A percentile compares a stretch with the other conserved stretches of the same genome.
phyloP scores from a whole-genome alignment of 2,113 vertebrate species.

The Proteles cristata region DNA sequence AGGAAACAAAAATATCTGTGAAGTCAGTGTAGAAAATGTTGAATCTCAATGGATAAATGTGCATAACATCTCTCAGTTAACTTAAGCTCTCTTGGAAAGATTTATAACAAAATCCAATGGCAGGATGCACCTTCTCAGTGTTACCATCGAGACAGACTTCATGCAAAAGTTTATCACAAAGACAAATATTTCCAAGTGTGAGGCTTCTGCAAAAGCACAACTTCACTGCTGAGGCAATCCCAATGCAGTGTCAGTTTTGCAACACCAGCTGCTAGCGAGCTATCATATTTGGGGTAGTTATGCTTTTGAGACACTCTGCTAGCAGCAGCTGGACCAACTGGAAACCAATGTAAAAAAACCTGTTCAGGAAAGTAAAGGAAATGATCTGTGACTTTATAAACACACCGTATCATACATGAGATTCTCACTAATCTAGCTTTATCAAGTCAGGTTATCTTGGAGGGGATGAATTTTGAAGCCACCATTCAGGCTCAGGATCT shows the following conservation, averaged over 20 bases:
- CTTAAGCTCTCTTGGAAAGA: constrained; percentile 35
- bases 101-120: not conserved
- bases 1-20: not conserved
- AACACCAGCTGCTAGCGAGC: constrained; percentile 79
- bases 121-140: constrained; percentile 20
- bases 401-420: constrained; percentile 20
- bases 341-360: constrained; percentile 80
- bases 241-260: constrained; percentile 59
- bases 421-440: constrained; percentile 52
- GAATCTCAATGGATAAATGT: not conserved
- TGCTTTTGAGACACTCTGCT: constrained; percentile 68
- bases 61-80: not conserved
- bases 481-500: constrained; percentile 47
- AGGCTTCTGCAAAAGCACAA: constrained; percentile 61
- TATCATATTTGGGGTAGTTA: constrained; percentile 67
- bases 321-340: constrained; percentile 79
- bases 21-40: not conserved
- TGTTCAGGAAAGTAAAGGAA: constrained; percentile 79
- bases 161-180: constrained; percentile 29
- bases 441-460: constrained; percentile 55
- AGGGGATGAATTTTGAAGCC: constrained; percentile 43
- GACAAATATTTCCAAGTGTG: constrained; percentile 35
- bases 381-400: constrained; percentile 76
- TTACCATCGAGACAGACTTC: constrained; percentile 3
- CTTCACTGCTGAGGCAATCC: constrained; percentile 55